These are phyloP conservation scores for Pyrgus malvae DNA, from an alignment of 2,888 invertebrate genomes.

Conservation along the genomic window DNA sequence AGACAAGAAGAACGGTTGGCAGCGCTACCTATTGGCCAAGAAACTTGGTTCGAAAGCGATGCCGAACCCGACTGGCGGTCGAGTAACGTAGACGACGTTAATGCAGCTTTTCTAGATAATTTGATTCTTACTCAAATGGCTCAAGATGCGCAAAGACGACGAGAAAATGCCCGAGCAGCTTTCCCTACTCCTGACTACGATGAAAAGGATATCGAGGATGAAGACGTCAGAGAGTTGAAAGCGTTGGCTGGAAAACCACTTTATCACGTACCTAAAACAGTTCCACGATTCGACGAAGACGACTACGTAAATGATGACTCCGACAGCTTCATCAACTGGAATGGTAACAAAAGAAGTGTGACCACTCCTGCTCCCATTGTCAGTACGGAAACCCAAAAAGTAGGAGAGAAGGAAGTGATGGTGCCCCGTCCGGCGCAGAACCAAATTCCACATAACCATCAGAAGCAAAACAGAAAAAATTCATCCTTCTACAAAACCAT, in stretches of 20 bases:
- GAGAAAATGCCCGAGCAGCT: conserved; percentile 71
- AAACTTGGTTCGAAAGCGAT: conserved; percentile 84
- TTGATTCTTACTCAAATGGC: conserved; percentile 85
- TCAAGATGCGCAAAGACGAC: conserved; percentile 78
- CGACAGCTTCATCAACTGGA: conserved; percentile 78
- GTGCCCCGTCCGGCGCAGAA: conserved; percentile 82
- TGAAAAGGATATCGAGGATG: conserved; percentile 78
- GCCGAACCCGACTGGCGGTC: conserved; percentile 65
- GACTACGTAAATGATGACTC: conserved; percentile 61
- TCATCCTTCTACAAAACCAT: conserved; percentile 76
- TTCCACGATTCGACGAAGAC: conserved; percentile 67
- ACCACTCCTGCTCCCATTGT: conserved; percentile 59
- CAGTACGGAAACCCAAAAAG: conserved; percentile 44
- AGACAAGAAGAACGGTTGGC: conserved; percentile 84
- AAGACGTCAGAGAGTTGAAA: conserved; percentile 85
- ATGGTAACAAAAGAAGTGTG: conserved; percentile 73
- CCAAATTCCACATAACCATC: conserved; percentile 55
- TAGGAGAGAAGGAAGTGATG: conserved; percentile 85
- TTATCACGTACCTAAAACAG: conserved; percentile 75
- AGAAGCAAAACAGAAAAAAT: conserved; percentile 51
- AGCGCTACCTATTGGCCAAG: conserved; percentile 84
- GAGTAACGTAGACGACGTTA: conserved; percentile 76
- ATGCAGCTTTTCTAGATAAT: conserved; percentile 85
- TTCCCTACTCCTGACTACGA: conserved; percentile 68
- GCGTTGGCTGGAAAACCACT: conserved; percentile 80